phyloP scores from a whole-genome alignment of 2,888 invertebrate genomes.

The Netelia melanura region DNA sequence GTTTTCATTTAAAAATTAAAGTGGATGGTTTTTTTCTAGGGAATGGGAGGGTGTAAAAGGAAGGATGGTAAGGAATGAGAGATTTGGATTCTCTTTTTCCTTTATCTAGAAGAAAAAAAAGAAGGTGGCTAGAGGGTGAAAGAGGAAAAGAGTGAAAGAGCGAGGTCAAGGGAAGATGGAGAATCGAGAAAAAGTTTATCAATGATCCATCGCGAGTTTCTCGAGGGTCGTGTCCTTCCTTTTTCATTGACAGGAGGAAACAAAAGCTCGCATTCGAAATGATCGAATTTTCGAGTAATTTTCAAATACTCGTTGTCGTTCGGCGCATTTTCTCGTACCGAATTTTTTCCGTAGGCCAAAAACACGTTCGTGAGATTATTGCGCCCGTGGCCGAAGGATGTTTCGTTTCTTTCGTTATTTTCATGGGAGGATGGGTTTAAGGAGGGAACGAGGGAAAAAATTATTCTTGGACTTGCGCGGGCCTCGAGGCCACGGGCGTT shows the following conservation, averaged over 20 bases:
- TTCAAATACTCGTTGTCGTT: slow-evolving; percentile 30
- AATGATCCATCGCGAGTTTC: slow-evolving; percentile 23
- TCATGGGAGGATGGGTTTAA: slow-evolving; percentile 69
- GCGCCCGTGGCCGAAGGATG: slow-evolving; percentile 38
- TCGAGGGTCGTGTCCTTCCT: slow-evolving; percentile 33
- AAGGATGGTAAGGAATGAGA: slow-evolving; percentile 40
- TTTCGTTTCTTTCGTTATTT: slow-evolving; percentile 41
- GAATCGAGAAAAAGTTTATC: slow-evolving; percentile 17
- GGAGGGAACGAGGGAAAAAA: slow-evolving; percentile 73
- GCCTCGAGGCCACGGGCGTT: slow-evolving; percentile 80
- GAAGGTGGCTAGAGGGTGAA: slow-evolving; percentile 28
- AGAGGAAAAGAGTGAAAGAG: background rate
- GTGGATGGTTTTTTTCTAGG: slow-evolving; percentile 20
- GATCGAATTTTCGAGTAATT: slow-evolving; percentile 40
- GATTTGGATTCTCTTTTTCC: slow-evolving; percentile 22
- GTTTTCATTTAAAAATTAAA: slow-evolving; percentile 70
- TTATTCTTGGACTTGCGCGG: slow-evolving; percentile 84
- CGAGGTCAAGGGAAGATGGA: slow-evolving; percentile 1
- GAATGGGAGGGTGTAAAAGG: slow-evolving; percentile 10
- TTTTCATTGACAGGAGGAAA: slow-evolving; percentile 38
- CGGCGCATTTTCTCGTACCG: background rate
- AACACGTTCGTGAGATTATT: slow-evolving; percentile 47
- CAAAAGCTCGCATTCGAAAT: slow-evolving; percentile 37
- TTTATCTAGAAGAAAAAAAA: slow-evolving; percentile 18
- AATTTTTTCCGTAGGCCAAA: slow-evolving; percentile 39